Evolutionary conservation across 2,113 vertebrate genomes (phyloP), one percentile per base, ranked within the genome.

Genomic region (Mustela lutreola): DNA sequence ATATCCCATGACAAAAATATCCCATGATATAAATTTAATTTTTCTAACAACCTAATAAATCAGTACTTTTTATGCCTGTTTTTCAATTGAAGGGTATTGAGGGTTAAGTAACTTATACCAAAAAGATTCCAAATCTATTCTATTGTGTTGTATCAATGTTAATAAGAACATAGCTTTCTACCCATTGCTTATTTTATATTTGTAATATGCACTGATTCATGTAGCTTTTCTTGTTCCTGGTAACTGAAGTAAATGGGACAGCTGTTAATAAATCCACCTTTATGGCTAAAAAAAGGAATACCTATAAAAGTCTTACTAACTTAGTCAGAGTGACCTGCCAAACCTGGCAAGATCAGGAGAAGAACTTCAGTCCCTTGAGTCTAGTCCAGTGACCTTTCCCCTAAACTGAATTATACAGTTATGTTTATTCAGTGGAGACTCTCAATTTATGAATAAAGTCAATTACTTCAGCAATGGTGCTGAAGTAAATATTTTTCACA

Each of bases 401-500:
- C 12, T 18, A 2, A 45, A 48, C 45, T 85, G 73, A 92, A 39
- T 70, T 33, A 28, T 18, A 53, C 0, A 33, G 28, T 67, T 67
- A 14, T 3, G 11, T 45, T 91, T 90, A 91, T 71, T 92, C 2
- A n/a, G 33, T 42, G n/a, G 22, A 76, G n/a, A 89, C 5, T 87
- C 94, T 26, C 33, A 78, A 18, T 70, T 87, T 88, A 56, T 91
- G 12, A 94, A 82, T 76, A 88, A 96, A 97, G 7, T 82, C 36
- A 56, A 5, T 84, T 88, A 56, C 12, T 94, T 94, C 42, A 45
- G 16, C 11, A 56, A 45, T 0, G 56, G 12, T 67, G 45, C 67
- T 71, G 36, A 95, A 80, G 60, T 76, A 90, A 86, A 75, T 89
- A 50, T 67, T 95, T 71, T 78, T 76, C 50, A 62, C 9, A 71